phyloP scores from a whole-genome alignment of 2,797 vertebrate genomes.

The Argya squamiceps region DNA sequence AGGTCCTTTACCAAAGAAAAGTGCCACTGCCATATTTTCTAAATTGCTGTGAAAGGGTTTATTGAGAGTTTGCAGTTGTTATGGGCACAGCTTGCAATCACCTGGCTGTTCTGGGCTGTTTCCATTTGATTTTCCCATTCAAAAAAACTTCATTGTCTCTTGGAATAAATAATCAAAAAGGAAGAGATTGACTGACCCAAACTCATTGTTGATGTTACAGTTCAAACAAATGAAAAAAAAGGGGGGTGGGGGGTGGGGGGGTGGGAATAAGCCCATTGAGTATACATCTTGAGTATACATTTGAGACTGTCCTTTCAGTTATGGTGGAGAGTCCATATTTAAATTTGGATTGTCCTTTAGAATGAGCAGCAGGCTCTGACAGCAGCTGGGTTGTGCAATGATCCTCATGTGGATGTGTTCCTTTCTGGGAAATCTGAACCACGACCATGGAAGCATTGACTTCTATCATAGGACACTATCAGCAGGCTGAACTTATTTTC shows the following conservation, averaged over 20 bases:
- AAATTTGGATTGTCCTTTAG: background rate
- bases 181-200: background rate
- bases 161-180: background rate
- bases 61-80: background rate
- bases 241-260: no score
- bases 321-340: background rate
- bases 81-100: background rate
- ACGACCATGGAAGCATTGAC: background rate
- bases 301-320: background rate
- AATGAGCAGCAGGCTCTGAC: background rate
- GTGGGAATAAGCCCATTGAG: background rate
- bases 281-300: background rate
- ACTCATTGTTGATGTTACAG: background rate
- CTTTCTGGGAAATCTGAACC: background rate
- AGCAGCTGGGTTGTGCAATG: background rate
- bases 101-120: background rate
- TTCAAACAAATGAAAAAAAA: background rate
- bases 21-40: background rate
- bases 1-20: background rate
- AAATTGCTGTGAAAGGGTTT: background rate
- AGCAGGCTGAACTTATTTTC: background rate
- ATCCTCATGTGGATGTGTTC: background rate
- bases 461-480: background rate
- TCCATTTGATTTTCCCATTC: background rate
- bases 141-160: background rate